Conservation (phyloP, 2,888 invertebrate species). For the Dicyrtomina minuta region DNA sequence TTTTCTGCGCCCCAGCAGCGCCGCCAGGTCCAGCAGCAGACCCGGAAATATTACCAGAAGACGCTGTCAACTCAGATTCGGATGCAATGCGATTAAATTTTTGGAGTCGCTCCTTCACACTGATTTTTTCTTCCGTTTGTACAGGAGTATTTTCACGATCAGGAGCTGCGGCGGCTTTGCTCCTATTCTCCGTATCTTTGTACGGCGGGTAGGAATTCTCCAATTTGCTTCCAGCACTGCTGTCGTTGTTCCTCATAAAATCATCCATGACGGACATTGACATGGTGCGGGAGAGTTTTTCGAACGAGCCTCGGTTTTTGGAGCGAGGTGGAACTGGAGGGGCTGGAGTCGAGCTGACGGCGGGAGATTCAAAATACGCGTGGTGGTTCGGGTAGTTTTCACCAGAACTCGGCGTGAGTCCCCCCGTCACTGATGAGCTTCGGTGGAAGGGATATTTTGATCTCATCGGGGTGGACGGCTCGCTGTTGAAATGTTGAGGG, state of each 20-base stretch:
- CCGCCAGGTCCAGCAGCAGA: no score
- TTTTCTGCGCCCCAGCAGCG: constrained; percentile 47
- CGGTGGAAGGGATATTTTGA: constrained; percentile 43
- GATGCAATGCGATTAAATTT: constrained; percentile 91
- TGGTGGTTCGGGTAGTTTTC: no score
- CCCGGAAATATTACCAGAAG: no score
- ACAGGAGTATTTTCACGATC: constrained; percentile 41
- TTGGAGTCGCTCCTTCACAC: constrained; percentile 88
- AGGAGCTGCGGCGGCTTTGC: constrained; percentile 26
- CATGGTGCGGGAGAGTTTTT: no score
- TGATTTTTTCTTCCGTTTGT: constrained; percentile 65
- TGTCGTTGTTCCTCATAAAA: constrained; percentile 12
- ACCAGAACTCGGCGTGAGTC: no score
- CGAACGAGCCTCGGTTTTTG: constrained; percentile 25
- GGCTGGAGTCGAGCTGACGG: constrained; percentile 40
- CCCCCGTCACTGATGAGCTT: constrained; percentile 51
- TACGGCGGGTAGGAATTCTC: constrained; percentile 46
- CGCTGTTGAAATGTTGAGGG: constrained; percentile 11
- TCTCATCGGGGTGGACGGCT: constrained; percentile 4
- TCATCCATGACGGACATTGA: not conserved
- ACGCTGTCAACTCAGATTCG: constrained; percentile 63
- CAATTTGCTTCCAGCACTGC: constrained; percentile 12
- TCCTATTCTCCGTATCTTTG: constrained; percentile 40
- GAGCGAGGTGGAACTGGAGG: constrained; percentile 52
- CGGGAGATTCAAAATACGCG: no score